A percentile compares a stretch with the other conserved stretches of the same genome.
Conservation (phyloP, 2,797 vertebrate species). For the Micropoecilia bifurca region DNA sequence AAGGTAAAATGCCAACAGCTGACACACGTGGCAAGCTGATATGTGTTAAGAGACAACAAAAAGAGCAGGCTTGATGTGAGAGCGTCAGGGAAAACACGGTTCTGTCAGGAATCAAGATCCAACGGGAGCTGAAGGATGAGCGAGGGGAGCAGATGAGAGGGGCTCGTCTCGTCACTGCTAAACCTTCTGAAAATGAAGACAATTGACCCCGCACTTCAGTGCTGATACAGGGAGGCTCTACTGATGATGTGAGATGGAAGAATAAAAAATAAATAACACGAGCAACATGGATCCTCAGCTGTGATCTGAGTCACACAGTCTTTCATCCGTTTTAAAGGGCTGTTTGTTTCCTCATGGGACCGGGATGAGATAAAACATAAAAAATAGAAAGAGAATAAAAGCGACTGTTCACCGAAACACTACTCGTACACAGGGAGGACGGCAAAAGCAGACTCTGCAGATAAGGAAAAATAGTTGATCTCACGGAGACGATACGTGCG, state of each 20-base stretch:
- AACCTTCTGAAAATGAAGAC: constrained; percentile 47
- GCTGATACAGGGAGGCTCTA: constrained; percentile 24
- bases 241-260: constrained; percentile 52
- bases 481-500: background rate
- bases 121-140: constrained; percentile 8
- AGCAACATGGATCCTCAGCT: constrained; percentile 39
- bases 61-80: constrained; percentile 33
- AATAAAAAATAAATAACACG: constrained; percentile 37
- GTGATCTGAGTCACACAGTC: constrained; percentile 48
- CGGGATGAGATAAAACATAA: constrained; percentile 33
- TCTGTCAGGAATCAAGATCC: constrained; percentile 59
- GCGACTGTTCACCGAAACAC: constrained; percentile 26
- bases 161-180: constrained; percentile 38
- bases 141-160: background rate
- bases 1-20: constrained; percentile 51
- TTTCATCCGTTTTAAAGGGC: constrained; percentile 67
- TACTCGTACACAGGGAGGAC: constrained; percentile 17
- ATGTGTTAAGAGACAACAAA: constrained; percentile 45
- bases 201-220: constrained; percentile 53
- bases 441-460: constrained; percentile 10
- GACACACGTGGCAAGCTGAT: constrained; percentile 30
- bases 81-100: constrained; percentile 30
- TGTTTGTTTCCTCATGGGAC: constrained; percentile 61
- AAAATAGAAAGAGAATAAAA: constrained; percentile 32
- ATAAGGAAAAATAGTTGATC: background rate